Evolutionary conservation across 1,140 invertebrate genomes (phyloP), one percentile per base, ranked within the genome.

Genomic region (Drosophila bipectinata): DNA sequence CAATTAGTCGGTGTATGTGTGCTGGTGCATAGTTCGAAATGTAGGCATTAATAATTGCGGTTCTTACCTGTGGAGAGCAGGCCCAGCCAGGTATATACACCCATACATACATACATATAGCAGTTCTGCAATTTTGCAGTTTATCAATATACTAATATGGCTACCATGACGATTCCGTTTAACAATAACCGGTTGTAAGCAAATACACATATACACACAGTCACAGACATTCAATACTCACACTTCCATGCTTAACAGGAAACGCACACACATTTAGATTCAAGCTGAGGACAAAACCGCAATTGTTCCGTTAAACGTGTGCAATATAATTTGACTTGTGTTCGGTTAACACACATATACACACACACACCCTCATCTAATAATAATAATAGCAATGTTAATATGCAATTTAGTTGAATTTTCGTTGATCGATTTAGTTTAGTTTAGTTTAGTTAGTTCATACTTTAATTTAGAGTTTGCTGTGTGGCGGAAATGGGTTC

Each of bases 361-460:
- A 21, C 12, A 55, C 28, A 34, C 28, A 10, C 28, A 24, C 55
- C 58, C 60, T 60, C 64, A 53, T 73, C 55, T 72, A 56, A 63
- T 79, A 85, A 80, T 79, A 85, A 80, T 85, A 85, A 88, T 87
- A 88, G 82, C 59, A 79, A 88, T 87, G 75, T 88, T 87, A 87
- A 78, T 88, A 87, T 69, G 69, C 62, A 87, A 87, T 88, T 87
- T 87, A 87, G 82, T 87, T 87, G 55, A 87, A 87, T 88, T 87
- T 87, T 62, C 75, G 83, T 87, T 87, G 66, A 87, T 75, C 78
- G 83, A 74, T 87, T 71, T 71, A 71, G 67, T 69, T 69, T 69
- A 67, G 64, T 68, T 84, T 84, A 85, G 82, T 87, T 87, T 82
- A 87, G 82, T 88, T 82, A 88, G 85, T 76, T 68, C 60, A 87